A percentile compares a stretch with the other conserved stretches of the same genome.
Evolutionary conservation across 2,888 invertebrate species (phyloP).

Genomic region (Baronia brevicornis): DNA sequence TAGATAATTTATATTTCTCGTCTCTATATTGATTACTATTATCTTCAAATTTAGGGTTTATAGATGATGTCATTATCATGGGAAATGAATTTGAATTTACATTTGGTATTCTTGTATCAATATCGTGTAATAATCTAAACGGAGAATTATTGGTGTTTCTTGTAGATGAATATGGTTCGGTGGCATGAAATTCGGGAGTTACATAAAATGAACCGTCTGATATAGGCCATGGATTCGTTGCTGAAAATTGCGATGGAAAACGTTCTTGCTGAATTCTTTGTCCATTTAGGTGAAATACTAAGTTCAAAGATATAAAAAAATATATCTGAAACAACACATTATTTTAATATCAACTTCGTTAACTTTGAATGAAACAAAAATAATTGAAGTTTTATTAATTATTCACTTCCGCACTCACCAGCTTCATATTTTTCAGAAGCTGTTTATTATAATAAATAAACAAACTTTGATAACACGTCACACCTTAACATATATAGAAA

Average conservation of each 20-base stretch:
- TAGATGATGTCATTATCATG: conserved; percentile 42
- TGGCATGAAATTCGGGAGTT: conserved; percentile 54
- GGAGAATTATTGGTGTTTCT: conserved; percentile 50
- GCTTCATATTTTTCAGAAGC: conserved; percentile 66
- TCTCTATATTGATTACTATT: conserved; percentile 37
- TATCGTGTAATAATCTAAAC: conserved; percentile 51
- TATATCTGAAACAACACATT: conserved; percentile 50
- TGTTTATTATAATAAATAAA: conserved; percentile 34
- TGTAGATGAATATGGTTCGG: conserved; percentile 47
- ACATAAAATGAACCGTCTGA: conserved; percentile 56
- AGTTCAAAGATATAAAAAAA: conserved; percentile 36
- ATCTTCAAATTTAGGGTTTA: conserved; percentile 37
- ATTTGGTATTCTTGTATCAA: conserved; percentile 45
- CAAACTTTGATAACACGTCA: conserved; percentile 41
- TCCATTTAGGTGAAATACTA: conserved; percentile 32
- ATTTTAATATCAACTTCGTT: conserved; percentile 16
- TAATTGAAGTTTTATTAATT: too few relatives aligned
- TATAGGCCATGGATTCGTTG: conserved; percentile 34
- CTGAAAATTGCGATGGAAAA: conserved; percentile 50
- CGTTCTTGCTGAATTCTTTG: conserved; percentile 43
- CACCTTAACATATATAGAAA: conserved; percentile 55
- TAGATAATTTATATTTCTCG: conserved; percentile 23
- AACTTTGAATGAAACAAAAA: conserved; percentile 19
- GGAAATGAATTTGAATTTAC: conserved; percentile 50
- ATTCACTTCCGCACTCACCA: conserved; percentile 61